Percentiles rank a stretch among this genome's conserved stretches.
These are phyloP conservation scores for Paracentrotus lividus DNA, from an alignment of 53 echinoderm and acorn worm species.

Conservation along the genomic window DNA sequence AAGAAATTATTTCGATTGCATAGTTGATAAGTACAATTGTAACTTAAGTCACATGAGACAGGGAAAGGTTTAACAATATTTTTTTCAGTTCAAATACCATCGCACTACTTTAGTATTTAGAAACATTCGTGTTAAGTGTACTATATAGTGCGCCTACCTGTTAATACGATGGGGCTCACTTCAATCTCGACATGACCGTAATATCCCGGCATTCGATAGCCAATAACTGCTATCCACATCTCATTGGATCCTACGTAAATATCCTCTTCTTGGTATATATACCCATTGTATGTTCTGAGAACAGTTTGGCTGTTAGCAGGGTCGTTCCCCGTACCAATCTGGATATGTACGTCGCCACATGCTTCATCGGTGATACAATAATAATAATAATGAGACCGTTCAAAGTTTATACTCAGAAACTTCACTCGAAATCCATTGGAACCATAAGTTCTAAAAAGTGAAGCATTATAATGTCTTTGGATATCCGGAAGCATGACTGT, in stretches of 20 bases:
- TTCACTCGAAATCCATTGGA: slow-evolving; percentile 4
- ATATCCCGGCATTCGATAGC: neutral
- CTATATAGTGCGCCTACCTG: neutral
- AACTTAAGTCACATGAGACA: too few relatives aligned
- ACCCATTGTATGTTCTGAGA: neutral
- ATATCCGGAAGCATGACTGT: neutral
- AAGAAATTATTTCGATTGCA: neutral
- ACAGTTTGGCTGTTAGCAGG: neutral
- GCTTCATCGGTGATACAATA: neutral
- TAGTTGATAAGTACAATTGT: too few relatives aligned
- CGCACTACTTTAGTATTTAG: neutral
- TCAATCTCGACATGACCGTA: neutral
- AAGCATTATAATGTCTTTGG: neutral
- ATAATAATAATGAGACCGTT: neutral
- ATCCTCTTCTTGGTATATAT: neutral
- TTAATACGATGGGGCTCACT: neutral
- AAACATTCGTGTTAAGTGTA: neutral
- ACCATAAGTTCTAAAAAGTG: neutral
- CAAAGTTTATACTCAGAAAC: neutral
- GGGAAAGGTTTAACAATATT: neutral
- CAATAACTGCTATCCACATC: neutral
- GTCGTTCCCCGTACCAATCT: neutral
- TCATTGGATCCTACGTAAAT: neutral
- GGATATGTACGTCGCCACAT: neutral
- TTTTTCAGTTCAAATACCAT: neutral